Conservation (phyloP, 2,797 vertebrate species). For the Aselliscus stoliczkanus region DNA sequence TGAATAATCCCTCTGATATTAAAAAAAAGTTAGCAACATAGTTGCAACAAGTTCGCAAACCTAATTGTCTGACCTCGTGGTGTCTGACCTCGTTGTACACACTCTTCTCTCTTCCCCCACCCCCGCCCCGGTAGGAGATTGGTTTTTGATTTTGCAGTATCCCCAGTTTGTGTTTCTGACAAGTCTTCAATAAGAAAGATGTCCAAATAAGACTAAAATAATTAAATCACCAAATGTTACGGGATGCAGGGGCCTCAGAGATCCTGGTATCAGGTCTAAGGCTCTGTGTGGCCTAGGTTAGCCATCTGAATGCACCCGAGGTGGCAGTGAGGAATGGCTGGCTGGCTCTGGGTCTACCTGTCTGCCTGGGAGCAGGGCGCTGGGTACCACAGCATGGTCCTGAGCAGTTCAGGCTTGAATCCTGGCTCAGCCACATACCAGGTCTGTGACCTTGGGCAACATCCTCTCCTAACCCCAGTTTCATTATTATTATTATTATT, state of each 20-base stretch:
- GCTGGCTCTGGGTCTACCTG: neutral
- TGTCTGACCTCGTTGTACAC: no score
- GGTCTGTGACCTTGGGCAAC: neutral
- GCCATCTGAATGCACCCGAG: neutral
- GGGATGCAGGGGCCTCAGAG: neutral
- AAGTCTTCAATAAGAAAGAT: constrained; percentile 17
- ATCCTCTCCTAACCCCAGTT: neutral
- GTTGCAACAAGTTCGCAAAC: no score
- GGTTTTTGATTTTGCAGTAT: no score
- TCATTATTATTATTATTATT: neutral
- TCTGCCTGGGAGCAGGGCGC: neutral
- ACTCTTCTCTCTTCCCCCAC: no score
- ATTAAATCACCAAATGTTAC: neutral
- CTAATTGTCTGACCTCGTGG: no score
- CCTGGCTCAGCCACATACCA: neutral
- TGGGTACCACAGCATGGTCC: neutral
- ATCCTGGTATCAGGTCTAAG: neutral
- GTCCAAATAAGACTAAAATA: neutral
- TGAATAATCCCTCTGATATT: no score
- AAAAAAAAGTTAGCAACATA: no score
- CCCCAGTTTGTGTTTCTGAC: neutral
- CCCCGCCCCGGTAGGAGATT: no score
- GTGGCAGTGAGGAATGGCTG: neutral
- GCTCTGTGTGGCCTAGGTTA: neutral
- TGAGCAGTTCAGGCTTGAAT: neutral